Conservation (phyloP, 2,888 invertebrate genomes). For the Hemistola chrysoprasaria region DNA sequence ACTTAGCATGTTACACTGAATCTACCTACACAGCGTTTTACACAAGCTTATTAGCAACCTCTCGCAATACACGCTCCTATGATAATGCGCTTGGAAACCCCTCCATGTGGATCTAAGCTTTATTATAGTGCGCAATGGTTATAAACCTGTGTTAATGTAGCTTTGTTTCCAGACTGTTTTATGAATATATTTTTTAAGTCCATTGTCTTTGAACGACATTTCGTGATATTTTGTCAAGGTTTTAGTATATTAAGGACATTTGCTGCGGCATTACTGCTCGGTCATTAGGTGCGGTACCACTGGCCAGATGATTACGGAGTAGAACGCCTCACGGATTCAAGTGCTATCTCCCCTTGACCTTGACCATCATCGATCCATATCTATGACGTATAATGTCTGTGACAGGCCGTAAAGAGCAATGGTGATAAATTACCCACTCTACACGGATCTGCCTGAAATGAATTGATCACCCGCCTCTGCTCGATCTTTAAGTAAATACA, state of each 20-base stretch:
- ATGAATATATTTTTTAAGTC: slow-evolving; percentile 10
- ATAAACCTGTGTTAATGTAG: slow-evolving; percentile 33
- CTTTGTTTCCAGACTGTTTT: slow-evolving; percentile 32
- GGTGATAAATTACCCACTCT: slow-evolving; percentile 51
- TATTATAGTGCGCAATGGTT: slow-evolving; percentile 37
- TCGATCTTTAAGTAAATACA: slow-evolving; percentile 19
- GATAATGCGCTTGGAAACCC: slow-evolving; percentile 33
- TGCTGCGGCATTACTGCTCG: slow-evolving; percentile 31
- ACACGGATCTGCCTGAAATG: slow-evolving; percentile 37
- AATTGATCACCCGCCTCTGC: slow-evolving; percentile 35
- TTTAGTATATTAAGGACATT: slow-evolving; percentile 32
- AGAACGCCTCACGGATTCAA: slow-evolving; percentile 38
- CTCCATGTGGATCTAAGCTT: slow-evolving; percentile 27
- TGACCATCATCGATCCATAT: slow-evolving; percentile 66
- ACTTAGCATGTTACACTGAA: slow-evolving; percentile 53
- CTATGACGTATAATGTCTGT: slow-evolving; percentile 43
- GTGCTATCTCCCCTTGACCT: slow-evolving; percentile 60
- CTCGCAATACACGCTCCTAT: slow-evolving; percentile 32
- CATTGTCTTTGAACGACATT: slow-evolving; percentile 25
- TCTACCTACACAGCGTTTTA: slow-evolving; percentile 31
- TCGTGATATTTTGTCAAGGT: slow-evolving; percentile 27
- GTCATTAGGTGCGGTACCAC: slow-evolving; percentile 43
- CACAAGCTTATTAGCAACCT: slow-evolving; percentile 46
- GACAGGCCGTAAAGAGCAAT: slow-evolving; percentile 33
- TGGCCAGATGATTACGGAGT: slow-evolving; percentile 39